These are phyloP conservation scores for Lutraria rhynchaena DNA, from an alignment of 1,140 invertebrate genomes.

Conservation along the genomic window DNA sequence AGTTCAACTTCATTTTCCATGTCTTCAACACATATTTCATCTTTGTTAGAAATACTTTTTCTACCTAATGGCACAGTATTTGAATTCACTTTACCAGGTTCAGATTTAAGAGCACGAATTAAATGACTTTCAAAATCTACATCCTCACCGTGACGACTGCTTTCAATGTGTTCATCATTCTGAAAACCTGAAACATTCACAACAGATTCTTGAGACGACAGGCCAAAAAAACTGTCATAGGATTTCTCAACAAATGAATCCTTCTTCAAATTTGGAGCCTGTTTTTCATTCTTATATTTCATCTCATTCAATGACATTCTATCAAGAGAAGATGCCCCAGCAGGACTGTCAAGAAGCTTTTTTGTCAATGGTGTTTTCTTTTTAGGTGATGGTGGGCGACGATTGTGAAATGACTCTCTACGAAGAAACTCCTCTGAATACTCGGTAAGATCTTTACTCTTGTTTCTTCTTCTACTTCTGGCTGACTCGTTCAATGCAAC, in stretches of 20 bases:
- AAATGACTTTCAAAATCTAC: not conserved
- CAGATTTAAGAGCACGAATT: not conserved
- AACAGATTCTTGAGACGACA: not conserved
- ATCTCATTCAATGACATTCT: not conserved
- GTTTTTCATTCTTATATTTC: not conserved
- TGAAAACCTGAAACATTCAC: not conserved
- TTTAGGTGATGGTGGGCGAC: constrained; percentile 46
- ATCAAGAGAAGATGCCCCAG: not conserved
- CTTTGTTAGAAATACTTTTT: not conserved
- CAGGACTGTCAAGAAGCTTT: constrained; percentile 8
- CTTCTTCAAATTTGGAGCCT: not conserved
- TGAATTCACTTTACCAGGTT: not conserved
- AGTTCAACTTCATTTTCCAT: constrained; percentile 22
- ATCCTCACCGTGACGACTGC: not conserved
- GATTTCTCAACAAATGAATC: constrained; percentile 18
- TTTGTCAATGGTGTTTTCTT: constrained; percentile 20
- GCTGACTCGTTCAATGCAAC: constrained; percentile 41
- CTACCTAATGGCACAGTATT: not conserved
- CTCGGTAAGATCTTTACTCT: constrained; percentile 9
- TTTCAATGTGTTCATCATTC: not conserved
- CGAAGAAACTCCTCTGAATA: constrained; percentile 39
- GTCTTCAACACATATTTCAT: constrained; percentile 34
- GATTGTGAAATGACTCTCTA: constrained; percentile 48
- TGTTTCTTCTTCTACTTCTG: constrained; percentile 43
- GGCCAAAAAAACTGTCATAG: constrained; percentile 42